Base-by-base conservation (phyloP, 1,140 invertebrate species). In the Parapsyche elsis region DNA sequence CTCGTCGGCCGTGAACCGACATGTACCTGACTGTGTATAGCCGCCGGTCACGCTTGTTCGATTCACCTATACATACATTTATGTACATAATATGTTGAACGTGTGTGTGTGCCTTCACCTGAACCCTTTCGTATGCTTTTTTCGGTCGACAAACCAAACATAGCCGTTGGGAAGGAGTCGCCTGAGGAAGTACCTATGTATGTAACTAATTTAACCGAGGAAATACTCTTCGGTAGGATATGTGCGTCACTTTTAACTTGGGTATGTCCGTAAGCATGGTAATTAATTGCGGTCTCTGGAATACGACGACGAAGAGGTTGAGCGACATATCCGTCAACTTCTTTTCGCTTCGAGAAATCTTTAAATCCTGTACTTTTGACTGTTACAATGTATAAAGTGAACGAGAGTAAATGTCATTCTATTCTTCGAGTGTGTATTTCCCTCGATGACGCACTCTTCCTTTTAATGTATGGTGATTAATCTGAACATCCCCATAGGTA, bases 1-100 rank as follows among this genome's bases (percentile, higher is more conserved):
- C 78, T 79, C 70, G 78, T 30, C 78, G 78, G 44, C 78, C 78
- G 71, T 79, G 78, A 79, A 79, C 78, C 64, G 5, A 5, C 76
- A 23, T 70, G 16, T 53, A n/a, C 14, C 57, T 61, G 21, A 9
- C 64, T 26, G 64, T 67, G 24, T 67, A 67, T 67, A 26, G 24
- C 23, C 64, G 5, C 64, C 24, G 21, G 64, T 67, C 64, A 67
- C 64, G 64, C 23, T 67, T 67, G 64, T 67, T 26, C 64, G 64
- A 24, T 64, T 9, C 12, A 9, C 24, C 24, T 12, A 12, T 46
- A 46, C 45, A 46, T 46, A 46, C 45, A 46, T 46, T 5, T n/a
- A n/a, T n/a, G n/a, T n/a, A n/a, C n/a, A n/a, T n/a, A n/a, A n/a
- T 38, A 38, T 38, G 30, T 38, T 53, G 49, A 14, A 19, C 12